Evolutionary conservation across 2,888 invertebrate species (phyloP).

Genomic region (Agrilus biguttatus): DNA sequence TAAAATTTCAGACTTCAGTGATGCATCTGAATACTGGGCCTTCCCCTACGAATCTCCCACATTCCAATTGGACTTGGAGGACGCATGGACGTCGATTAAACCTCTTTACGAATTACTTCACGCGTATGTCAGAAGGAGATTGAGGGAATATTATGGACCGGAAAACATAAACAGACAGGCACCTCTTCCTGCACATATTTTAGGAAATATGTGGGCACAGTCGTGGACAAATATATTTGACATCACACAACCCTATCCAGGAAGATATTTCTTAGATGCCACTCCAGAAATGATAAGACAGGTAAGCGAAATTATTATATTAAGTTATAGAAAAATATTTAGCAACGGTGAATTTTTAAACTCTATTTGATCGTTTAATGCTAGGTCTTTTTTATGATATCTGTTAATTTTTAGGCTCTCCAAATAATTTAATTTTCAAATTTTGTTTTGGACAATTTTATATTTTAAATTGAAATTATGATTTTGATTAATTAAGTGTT

Average conservation of each 20-base stretch:
- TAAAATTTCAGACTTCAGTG: slow-evolving; percentile 62
- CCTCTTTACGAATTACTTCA: slow-evolving; percentile 81
- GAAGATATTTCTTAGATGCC: slow-evolving; percentile 61
- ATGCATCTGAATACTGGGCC: slow-evolving; percentile 81
- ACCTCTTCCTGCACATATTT: slow-evolving; percentile 70
- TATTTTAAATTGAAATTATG: too few relatives aligned
- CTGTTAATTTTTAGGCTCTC: too few relatives aligned
- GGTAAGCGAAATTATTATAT: slow-evolving; percentile 30
- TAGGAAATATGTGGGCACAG: slow-evolving; percentile 87
- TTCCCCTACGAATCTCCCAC: slow-evolving; percentile 68
- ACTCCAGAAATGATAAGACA: slow-evolving; percentile 68
- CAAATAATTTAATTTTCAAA: too few relatives aligned
- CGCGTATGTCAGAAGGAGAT: slow-evolving; percentile 73
- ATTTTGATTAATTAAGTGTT: too few relatives aligned
- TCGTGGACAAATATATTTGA: slow-evolving; percentile 74
- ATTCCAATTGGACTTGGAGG: slow-evolving; percentile 64
- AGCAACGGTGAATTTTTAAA: too few relatives aligned
- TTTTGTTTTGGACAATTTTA: too few relatives aligned
- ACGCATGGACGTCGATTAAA: slow-evolving; percentile 69
- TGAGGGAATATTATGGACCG: slow-evolving; percentile 72
- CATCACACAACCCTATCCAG: slow-evolving; percentile 71
- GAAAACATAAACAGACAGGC: slow-evolving; percentile 67
- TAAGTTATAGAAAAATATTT: too few relatives aligned
- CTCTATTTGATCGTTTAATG: too few relatives aligned
- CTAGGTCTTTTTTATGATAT: too few relatives aligned